Evolutionary conservation across 1,140 invertebrate genomes (phyloP).

Genomic region (Belonocnema kinseyi): DNA sequence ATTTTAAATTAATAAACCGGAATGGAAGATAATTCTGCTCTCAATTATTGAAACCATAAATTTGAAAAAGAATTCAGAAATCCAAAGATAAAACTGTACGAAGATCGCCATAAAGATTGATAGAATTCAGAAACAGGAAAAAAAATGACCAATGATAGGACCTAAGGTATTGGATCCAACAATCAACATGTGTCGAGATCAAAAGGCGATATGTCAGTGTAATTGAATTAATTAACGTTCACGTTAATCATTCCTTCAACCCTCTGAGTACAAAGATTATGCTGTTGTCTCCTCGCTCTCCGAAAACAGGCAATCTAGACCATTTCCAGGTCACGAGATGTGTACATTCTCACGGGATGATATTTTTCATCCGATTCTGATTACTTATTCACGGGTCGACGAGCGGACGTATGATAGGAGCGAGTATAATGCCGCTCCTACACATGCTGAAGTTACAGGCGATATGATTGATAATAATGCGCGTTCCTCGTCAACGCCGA

Average conservation of each 20-base stretch:
- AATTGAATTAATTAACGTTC: conserved; percentile 1
- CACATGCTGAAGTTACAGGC: conserved; percentile 33
- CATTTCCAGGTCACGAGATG: conserved; percentile 58
- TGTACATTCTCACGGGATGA: conserved; percentile 59
- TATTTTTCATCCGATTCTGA: conserved; percentile 64
- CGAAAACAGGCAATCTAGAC: conserved; percentile 2
- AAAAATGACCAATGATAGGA: background rate
- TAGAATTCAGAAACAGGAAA: background rate
- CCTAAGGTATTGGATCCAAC: no score
- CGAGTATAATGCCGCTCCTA: background rate
- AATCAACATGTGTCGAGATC: background rate
- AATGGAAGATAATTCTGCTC: no score
- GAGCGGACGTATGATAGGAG: conserved; percentile 50
- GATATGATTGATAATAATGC: conserved; percentile 64
- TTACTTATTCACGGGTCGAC: conserved; percentile 63
- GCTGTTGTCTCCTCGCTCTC: background rate
- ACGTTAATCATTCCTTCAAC: conserved; percentile 1
- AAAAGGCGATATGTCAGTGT: background rate
- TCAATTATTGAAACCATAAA: no score
- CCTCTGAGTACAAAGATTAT: background rate
- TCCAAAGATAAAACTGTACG: no score
- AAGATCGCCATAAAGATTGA: no score
- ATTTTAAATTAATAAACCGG: no score
- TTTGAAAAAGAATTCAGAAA: no score
- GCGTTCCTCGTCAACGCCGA: conserved; percentile 56